Evolutionary conservation across 2,888 invertebrate species (phyloP), one percentile per base, ranked within the genome.

Genomic region (Pseudanteris insignis): DNA sequence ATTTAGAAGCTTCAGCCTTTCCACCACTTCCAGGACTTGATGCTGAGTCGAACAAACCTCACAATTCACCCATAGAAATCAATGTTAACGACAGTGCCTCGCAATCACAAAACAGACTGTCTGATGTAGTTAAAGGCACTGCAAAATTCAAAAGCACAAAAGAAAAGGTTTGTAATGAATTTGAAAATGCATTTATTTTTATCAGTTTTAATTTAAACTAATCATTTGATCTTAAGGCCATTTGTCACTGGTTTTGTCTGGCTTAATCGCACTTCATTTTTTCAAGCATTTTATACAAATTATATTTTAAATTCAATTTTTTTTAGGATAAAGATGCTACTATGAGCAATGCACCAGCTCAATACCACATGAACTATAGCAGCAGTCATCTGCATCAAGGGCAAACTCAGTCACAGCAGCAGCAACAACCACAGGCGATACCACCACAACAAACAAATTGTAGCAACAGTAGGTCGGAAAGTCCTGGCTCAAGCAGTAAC

Each of bases 41-140:
- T 64, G 77, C 77, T 57, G 81, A 79, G 63, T 68, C 72, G 36
- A 67, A 68, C 43, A 76, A 76, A 55, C 59, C 70, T 13, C 74
- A 74, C 55, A 75, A 69, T 53, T 47, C 71, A 18, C 70, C 70
- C 15, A 66, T 61, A 33, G 77, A 79, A 60, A 63, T 67, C 24
- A 63, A 59, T 24, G 65, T 66, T 48, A 67, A 68, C 44, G 73
- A 75, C 47, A 73, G 71, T 62, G 64, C 68, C 47, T 69, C 73
- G 67, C 77, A 79, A 68, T 80, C 81, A 51, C 82, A 86, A 74
- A 86, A 84, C 77, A 86, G 90, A 75, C 83, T 91, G 71, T 87
- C 91, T 7, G 91, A 91, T 78, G 90, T 91, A 30, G 91, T 91
- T 36, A 90, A 90, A 71, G 89, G 89, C 51, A 88, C 87, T 28